phyloP scores from a whole-genome alignment of 2,888 invertebrate genomes.

The Tetramorium bicarinatum region DNA sequence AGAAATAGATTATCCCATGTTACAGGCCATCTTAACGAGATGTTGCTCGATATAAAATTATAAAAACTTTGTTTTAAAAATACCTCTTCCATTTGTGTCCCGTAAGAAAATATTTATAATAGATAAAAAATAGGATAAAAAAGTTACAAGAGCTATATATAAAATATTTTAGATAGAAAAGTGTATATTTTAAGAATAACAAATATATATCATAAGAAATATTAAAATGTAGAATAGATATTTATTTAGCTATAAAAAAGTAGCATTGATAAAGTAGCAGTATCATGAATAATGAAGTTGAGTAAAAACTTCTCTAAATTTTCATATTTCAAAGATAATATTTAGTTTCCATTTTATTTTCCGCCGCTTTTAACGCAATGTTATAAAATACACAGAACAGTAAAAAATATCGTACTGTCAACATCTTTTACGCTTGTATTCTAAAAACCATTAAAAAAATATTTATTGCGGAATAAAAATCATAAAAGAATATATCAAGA shows the following conservation, averaged over 20 bases:
- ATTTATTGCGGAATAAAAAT: neutral
- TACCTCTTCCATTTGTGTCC: neutral
- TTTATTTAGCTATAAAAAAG: neutral
- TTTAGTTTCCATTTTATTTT: neutral
- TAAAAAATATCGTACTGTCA: slow-evolving; percentile 1
- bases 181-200: neutral
- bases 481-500: neutral
- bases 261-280: neutral
- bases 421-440: neutral
- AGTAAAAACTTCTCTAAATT: neutral
- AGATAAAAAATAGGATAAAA: neutral
- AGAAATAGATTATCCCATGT: neutral
- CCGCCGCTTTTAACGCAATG: neutral
- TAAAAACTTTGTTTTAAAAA: neutral
- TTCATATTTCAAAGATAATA: neutral
- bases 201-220: neutral
- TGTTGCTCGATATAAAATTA: neutral
- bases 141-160: neutral
- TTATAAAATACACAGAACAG: neutral
- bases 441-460: neutral
- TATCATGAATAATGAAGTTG: neutral
- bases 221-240: slow-evolving; percentile 1
- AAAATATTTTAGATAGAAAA: neutral
- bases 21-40: neutral
- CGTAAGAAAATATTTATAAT: slow-evolving; percentile 14